A percentile compares a stretch with the other conserved stretches of the same genome.
These are phyloP conservation scores for Aromia moschata DNA, from an alignment of 2,888 invertebrate species.

Conservation along the genomic window DNA sequence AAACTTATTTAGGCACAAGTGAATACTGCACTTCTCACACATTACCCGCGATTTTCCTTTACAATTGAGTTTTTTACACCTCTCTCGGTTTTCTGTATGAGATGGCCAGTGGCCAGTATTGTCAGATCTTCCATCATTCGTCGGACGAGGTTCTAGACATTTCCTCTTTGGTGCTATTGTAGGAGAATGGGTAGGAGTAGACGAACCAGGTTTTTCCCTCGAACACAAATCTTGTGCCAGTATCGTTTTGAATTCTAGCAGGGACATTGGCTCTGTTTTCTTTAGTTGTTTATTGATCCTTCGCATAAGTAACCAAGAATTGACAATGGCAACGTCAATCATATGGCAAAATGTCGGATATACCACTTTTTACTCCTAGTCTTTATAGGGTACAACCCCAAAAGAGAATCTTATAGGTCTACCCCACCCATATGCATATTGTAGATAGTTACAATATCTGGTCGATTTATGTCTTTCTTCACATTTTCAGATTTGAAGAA, in stretches of 20 bases:
- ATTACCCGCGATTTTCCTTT: slow-evolving; percentile 20
- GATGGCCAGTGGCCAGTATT: slow-evolving; percentile 9
- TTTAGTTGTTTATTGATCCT: slow-evolving; percentile 5
- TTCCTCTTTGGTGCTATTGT: not conserved
- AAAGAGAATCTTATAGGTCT: not conserved
- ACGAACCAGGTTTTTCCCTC: not conserved
- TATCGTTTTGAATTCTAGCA: slow-evolving; percentile 16
- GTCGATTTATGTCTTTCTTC: slow-evolving; percentile 1
- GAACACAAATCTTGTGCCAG: slow-evolving; percentile 14
- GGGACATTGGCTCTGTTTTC: slow-evolving; percentile 1
- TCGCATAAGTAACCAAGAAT: not conserved
- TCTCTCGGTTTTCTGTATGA: slow-evolving; percentile 8
- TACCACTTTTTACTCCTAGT: not conserved
- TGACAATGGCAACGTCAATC: not conserved
- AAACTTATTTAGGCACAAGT: slow-evolving; percentile 14
- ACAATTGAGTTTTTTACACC: slow-evolving; percentile 21
- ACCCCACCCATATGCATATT: not conserved
- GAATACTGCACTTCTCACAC: slow-evolving; percentile 20
- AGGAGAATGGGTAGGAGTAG: not conserved
- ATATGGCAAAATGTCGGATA: not conserved
- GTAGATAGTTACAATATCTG: not conserved
- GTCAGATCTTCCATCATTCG: slow-evolving; percentile 4
- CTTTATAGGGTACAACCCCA: not conserved
- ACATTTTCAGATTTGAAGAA: not conserved
- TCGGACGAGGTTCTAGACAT: not conserved